A percentile compares a stretch with the other conserved stretches of the same genome.
phyloP scores from a whole-genome alignment of 2,888 invertebrate species.

The Acanthosoma haemorrhoidale region DNA sequence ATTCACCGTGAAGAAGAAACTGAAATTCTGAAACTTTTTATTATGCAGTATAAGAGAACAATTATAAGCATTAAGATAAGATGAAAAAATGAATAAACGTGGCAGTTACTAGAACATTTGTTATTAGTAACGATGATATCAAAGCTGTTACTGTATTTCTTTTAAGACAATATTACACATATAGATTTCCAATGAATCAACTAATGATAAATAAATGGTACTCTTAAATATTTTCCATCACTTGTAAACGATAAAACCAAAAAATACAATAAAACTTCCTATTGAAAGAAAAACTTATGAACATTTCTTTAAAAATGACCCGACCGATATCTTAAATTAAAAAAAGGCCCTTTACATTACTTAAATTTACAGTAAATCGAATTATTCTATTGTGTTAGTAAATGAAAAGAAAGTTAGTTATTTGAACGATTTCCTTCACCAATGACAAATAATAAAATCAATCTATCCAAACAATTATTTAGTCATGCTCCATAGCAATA shows the following conservation, averaged over 20 bases:
- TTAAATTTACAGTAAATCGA: neutral
- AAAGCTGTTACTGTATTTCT: conserved; percentile 18
- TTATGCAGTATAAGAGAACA: too few species aligned
- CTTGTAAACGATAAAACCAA: conserved; percentile 2
- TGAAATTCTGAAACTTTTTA: too few species aligned
- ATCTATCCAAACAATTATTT: conserved; percentile 29
- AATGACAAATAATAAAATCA: conserved; percentile 25
- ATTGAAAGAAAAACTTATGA: neutral
- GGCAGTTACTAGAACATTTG: too few species aligned
- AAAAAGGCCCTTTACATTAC: too few species aligned
- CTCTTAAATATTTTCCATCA: conserved; percentile 11
- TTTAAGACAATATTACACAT: neutral
- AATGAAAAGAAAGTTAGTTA: conserved; percentile 25
- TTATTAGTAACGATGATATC: too few species aligned
- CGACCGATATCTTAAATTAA: neutral
- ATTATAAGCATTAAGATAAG: too few species aligned
- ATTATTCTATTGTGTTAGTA: conserved; percentile 19
- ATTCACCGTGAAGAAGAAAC: too few species aligned
- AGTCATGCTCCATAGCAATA: conserved; percentile 34
- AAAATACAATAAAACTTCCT: neutral
- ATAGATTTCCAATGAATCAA: neutral
- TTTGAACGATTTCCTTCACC: conserved; percentile 20
- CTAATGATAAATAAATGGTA: neutral
- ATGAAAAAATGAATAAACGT: too few species aligned
- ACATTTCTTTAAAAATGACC: neutral